A percentile compares a stretch with the other conserved stretches of the same genome.
phyloP scores from a whole-genome alignment of 2,888 invertebrate genomes.

The Hydropsyche betteni region DNA sequence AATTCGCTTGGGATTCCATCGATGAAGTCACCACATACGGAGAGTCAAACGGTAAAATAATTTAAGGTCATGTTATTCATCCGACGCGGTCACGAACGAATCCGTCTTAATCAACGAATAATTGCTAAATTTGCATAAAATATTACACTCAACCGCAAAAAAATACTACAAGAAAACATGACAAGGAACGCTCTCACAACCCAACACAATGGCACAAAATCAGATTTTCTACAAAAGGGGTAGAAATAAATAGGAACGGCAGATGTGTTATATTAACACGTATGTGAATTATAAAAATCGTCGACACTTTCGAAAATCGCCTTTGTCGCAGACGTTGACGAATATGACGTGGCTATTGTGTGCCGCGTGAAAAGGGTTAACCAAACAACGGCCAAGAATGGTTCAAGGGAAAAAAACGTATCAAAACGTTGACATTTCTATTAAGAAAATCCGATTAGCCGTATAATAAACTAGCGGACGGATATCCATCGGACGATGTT shows the following conservation, averaged over 20 bases:
- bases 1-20: slow-evolving; percentile 5
- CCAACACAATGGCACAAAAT: too few relatives aligned
- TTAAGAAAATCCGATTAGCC: slow-evolving; percentile 50
- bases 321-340: slow-evolving; percentile 43
- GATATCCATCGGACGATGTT: slow-evolving; percentile 11
- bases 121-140: slow-evolving; percentile 37
- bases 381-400: not conserved
- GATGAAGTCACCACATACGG: not conserved
- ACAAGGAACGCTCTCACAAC: too few relatives aligned
- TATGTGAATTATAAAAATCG: slow-evolving; percentile 47
- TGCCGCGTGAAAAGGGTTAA: slow-evolving; percentile 20
- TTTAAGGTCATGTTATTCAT: not conserved
- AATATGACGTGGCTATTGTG: slow-evolving; percentile 47
- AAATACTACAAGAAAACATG: too few relatives aligned
- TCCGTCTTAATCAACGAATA: slow-evolving; percentile 34
- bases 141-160: not conserved
- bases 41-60: slow-evolving; percentile 10
- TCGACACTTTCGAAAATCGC: slow-evolving; percentile 46
- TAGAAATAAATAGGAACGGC: slow-evolving; percentile 30
- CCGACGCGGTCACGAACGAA: slow-evolving; percentile 30
- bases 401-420: slow-evolving; percentile 21
- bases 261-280: slow-evolving; percentile 43
- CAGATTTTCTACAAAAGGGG: too few relatives aligned
- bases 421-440: slow-evolving; percentile 50
- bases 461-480: slow-evolving; percentile 14